phyloP scores from a whole-genome alignment of 2,888 invertebrate species.

The Nebria brevicollis region DNA sequence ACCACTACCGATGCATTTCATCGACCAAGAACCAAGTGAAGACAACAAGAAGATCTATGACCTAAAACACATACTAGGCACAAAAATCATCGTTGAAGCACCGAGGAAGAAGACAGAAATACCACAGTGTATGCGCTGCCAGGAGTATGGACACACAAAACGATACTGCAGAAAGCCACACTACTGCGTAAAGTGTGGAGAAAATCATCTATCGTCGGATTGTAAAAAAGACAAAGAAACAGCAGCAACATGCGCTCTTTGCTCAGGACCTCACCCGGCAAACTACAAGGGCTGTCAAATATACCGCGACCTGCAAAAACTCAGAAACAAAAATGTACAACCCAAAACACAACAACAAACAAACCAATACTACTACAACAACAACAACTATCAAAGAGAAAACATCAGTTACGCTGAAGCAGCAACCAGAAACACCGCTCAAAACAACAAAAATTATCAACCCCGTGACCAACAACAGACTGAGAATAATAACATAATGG shows the following conservation, averaged over 20 bases:
- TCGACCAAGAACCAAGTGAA: slow-evolving; percentile 47
- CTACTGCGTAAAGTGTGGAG: too few relatives aligned
- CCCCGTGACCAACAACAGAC: too few relatives aligned
- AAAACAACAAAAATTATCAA: too few relatives aligned
- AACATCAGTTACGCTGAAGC: neutral
- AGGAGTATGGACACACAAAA: slow-evolving; percentile 46
- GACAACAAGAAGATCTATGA: slow-evolving; percentile 49
- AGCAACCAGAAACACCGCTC: neutral
- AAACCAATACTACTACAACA: neutral
- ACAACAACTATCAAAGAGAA: neutral
- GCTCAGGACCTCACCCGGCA: too few relatives aligned
- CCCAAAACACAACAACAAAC: neutral
- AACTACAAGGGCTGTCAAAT: slow-evolving; percentile 19
- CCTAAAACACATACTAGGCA: slow-evolving; percentile 41
- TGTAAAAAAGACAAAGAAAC: too few relatives aligned
- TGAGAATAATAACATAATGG: too few relatives aligned
- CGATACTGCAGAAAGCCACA: slow-evolving; percentile 22
- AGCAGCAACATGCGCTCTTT: too few relatives aligned
- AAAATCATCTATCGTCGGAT: too few relatives aligned
- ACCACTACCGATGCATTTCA: slow-evolving; percentile 47
- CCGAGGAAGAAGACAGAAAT: slow-evolving; percentile 40
- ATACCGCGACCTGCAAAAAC: slow-evolving; percentile 24
- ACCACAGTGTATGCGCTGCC: slow-evolving; percentile 29
- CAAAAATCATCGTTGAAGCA: slow-evolving; percentile 46
- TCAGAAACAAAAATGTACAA: neutral